Evolutionary conservation across 2,888 invertebrate genomes (phyloP).

Genomic region (Drosophila nr. medialis): DNA sequence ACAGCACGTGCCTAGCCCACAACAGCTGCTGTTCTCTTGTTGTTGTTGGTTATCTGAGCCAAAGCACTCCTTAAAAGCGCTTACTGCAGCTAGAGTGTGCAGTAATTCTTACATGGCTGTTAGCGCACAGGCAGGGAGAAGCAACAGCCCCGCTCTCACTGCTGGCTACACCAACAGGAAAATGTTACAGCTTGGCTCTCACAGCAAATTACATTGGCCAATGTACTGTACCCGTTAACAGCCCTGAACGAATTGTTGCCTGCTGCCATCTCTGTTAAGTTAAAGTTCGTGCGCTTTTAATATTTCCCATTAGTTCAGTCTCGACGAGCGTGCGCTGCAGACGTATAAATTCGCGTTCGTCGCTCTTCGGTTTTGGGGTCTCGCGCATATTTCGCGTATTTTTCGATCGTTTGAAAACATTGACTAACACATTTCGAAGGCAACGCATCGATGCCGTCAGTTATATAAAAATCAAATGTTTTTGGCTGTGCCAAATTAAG

Average conservation of each 20-base stretch:
- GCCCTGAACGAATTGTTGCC: background rate
- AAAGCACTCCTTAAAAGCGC: conserved; percentile 14
- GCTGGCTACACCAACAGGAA: conserved; percentile 4
- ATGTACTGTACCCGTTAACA: conserved; percentile 1
- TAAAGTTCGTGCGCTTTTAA: conserved; percentile 20
- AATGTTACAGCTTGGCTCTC: conserved; percentile 3
- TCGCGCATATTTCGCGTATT: conserved; percentile 60
- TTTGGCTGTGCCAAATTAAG: conserved; percentile 19
- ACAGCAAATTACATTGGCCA: conserved; percentile 3
- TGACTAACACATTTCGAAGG: conserved; percentile 25
- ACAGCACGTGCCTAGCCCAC: conserved; percentile 49
- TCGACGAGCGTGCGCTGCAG: conserved; percentile 41
- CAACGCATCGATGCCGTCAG: conserved; percentile 50
- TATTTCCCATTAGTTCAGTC: conserved; percentile 59
- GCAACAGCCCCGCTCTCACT: conserved; percentile 2
- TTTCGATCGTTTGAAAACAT: conserved; percentile 32
- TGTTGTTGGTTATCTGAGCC: conserved; percentile 24
- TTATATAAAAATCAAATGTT: conserved; percentile 32
- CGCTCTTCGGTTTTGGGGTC: conserved; percentile 37
- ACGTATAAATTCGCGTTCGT: conserved; percentile 35
- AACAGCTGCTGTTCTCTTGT: conserved; percentile 36
- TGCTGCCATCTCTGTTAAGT: conserved; percentile 11
- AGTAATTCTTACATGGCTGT: conserved; percentile 23
- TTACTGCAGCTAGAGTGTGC: background rate
- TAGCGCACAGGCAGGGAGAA: background rate